Evolutionary conservation across 2,888 invertebrate species (phyloP).

Genomic region (Microctonus brassicae): DNA sequence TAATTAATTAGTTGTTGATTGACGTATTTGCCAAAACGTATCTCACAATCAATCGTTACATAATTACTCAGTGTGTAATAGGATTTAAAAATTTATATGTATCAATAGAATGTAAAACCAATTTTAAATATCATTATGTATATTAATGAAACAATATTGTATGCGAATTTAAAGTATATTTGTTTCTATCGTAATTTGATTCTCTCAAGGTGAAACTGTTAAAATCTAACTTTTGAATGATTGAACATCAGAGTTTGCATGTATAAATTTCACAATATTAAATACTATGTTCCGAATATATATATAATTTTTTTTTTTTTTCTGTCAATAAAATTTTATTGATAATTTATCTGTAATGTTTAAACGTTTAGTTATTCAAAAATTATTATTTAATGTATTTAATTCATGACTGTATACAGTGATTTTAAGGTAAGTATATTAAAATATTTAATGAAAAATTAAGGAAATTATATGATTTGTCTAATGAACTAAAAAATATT

Average conservation of each 20-base stretch:
- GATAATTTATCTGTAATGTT: no score
- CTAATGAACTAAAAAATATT: background rate
- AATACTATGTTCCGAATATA: background rate
- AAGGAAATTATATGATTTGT: background rate
- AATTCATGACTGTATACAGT: no score
- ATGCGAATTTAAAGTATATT: background rate
- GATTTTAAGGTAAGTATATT: no score
- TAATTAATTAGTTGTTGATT: slow-evolving; percentile 5
- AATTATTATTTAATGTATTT: no score
- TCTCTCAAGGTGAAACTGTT: background rate
- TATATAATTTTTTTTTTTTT: background rate
- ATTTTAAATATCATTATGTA: background rate
- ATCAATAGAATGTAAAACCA: background rate
- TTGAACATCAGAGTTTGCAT: background rate
- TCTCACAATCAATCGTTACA: background rate
- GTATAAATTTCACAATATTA: background rate
- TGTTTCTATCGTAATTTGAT: background rate
- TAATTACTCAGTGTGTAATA: background rate
- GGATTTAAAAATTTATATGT: background rate
- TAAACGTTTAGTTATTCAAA: no score
- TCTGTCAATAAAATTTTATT: background rate
- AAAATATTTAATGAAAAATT: no score
- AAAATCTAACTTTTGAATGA: background rate
- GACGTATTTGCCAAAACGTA: slow-evolving; percentile 1
- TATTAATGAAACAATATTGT: background rate